Conservation (phyloP, 2,113 vertebrate species). For the Oncorhynchus keta region DNA sequence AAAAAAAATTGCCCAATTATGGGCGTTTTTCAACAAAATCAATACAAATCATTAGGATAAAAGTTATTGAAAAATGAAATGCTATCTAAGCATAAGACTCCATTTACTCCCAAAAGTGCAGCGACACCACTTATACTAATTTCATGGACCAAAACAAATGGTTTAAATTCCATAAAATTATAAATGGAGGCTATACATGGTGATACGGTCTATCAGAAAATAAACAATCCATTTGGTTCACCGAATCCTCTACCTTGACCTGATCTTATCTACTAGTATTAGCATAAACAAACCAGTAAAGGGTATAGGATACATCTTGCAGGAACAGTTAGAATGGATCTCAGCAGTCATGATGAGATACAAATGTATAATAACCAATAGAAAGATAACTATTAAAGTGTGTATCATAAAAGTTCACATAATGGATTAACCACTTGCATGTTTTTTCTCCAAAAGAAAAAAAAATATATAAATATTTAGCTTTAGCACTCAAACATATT, state of each 20-base stretch:
- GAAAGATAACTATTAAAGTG: neutral
- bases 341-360: neutral
- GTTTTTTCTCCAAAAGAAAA: no score
- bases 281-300: neutral
- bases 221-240: neutral
- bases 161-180: neutral
- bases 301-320: neutral
- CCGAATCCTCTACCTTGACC: neutral
- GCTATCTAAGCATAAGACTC: slow-evolving; percentile 34
- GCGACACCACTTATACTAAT: slow-evolving; percentile 23
- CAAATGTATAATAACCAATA: neutral
- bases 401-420: neutral
- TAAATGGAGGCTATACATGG: neutral
- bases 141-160: neutral
- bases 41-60: slow-evolving; percentile 28
- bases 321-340: neutral
- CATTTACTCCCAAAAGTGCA: slow-evolving; percentile 48
- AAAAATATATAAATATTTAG: no score
- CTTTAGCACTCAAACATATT: neutral
- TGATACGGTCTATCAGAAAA: neutral
- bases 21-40: slow-evolving; percentile 56
- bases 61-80: slow-evolving; percentile 19
- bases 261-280: neutral
- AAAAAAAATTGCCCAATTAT: neutral
- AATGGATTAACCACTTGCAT: no score